phyloP scores from a whole-genome alignment of 2,888 invertebrate species.

The Lysandra bellargus region DNA sequence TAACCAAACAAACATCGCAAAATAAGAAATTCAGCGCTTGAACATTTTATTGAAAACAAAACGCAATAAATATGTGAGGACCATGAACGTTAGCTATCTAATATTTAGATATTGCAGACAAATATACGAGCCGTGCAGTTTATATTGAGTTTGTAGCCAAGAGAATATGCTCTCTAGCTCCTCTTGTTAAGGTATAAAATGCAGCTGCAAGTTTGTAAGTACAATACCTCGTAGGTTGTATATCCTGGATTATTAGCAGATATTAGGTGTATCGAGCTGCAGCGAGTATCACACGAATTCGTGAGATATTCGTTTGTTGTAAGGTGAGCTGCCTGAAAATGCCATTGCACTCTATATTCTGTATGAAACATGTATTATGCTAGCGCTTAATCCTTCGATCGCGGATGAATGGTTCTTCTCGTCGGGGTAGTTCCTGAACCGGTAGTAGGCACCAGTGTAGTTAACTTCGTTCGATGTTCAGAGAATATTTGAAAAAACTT shows the following conservation, averaged over 20 bases:
- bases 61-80: background rate
- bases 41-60: slow-evolving; percentile 13
- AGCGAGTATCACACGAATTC: background rate
- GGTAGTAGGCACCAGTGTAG: too few relatives aligned
- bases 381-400: too few relatives aligned
- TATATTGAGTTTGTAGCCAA: background rate
- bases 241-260: background rate
- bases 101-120: slow-evolving; percentile 18
- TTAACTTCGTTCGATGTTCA: too few relatives aligned
- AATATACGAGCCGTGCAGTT: background rate
- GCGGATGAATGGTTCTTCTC: too few relatives aligned
- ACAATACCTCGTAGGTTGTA: background rate
- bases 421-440: too few relatives aligned
- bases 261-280: slow-evolving; percentile 3
- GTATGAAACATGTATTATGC: too few relatives aligned
- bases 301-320: background rate
- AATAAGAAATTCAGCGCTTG: background rate
- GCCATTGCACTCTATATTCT: background rate
- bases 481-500: too few relatives aligned
- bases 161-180: background rate
- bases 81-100: background rate
- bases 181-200: background rate
- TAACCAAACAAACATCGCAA: background rate
- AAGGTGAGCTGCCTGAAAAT: background rate
- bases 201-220: background rate